phyloP scores from a whole-genome alignment of 1,140 invertebrate species.

The Neodiprion fabricii region DNA sequence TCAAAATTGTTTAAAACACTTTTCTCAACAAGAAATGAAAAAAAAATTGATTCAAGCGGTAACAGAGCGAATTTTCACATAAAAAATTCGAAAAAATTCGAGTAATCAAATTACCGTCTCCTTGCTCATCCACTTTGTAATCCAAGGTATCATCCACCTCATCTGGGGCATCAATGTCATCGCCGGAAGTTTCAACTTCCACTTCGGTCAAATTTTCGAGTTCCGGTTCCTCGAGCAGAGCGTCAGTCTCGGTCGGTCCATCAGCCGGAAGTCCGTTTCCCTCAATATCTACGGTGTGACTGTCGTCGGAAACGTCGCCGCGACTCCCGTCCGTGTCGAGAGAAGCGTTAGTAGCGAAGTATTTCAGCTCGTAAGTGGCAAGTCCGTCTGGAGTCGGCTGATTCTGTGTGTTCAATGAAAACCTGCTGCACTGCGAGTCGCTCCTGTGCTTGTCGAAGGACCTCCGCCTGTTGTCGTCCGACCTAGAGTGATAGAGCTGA shows the following conservation, averaged over 20 bases:
- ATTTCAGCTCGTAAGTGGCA: slow-evolving; percentile 47
- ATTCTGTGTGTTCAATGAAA: slow-evolving; percentile 50
- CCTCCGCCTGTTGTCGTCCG: slow-evolving; percentile 52
- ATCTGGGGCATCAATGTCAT: slow-evolving; percentile 22
- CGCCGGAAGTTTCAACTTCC: slow-evolving; percentile 30
- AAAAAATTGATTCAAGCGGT: neutral
- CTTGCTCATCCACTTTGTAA: neutral
- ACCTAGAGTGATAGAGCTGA: slow-evolving; percentile 52
- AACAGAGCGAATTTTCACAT: neutral
- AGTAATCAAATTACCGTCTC: neutral
- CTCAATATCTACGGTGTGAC: slow-evolving; percentile 45
- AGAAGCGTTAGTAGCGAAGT: slow-evolving; percentile 44
- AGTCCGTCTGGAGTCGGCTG: slow-evolving; percentile 39
- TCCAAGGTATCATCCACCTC: neutral
- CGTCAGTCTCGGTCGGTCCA: slow-evolving; percentile 40
- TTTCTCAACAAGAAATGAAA: too few species aligned
- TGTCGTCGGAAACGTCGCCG: slow-evolving; percentile 46
- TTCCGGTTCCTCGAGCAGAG: slow-evolving; percentile 54
- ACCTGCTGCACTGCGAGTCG: slow-evolving; percentile 50
- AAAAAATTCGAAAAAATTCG: neutral
- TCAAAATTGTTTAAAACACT: too few species aligned
- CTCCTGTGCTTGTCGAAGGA: slow-evolving; percentile 53
- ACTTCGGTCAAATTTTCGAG: slow-evolving; percentile 48
- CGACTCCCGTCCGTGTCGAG: slow-evolving; percentile 48
- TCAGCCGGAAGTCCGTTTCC: slow-evolving; percentile 36